These are phyloP conservation scores for Cyanistes caeruleus DNA, from an alignment of 2,113 vertebrate species.

Conservation along the genomic window DNA sequence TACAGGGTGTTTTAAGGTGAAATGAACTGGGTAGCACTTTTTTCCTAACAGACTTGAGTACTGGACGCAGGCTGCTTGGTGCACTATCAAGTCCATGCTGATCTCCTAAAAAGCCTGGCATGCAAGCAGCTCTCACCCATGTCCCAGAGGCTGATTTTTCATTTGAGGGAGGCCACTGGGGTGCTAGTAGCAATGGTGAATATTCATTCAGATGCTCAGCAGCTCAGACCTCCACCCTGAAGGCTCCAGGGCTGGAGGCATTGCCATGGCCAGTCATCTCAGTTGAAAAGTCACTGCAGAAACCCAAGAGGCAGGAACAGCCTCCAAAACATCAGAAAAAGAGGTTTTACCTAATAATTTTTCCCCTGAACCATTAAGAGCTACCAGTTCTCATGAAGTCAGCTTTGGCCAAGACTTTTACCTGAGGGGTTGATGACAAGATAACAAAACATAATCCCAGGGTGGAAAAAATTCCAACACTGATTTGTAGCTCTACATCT, in stretches of 20 bases:
- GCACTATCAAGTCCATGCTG: not conserved
- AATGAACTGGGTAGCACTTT: not conserved
- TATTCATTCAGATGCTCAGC: not conserved
- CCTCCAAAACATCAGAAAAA: not conserved
- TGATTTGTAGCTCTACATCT: not conserved
- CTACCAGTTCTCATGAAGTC: not conserved
- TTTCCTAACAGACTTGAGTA: not conserved
- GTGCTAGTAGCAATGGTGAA: not conserved
- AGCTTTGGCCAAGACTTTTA: not conserved
- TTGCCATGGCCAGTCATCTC: not conserved
- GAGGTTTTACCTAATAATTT: not conserved
- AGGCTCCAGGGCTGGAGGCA: not conserved
- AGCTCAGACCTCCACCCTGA: not conserved
- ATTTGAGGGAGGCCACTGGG: not conserved
- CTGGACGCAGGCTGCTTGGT: not conserved
- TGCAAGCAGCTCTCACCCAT: not conserved
- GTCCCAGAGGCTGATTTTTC: not conserved
- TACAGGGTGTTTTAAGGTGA: not conserved
- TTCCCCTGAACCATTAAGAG: not conserved
- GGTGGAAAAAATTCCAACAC: not conserved
- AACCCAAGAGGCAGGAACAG: not conserved
- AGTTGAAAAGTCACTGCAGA: not conserved
- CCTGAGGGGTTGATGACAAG: not conserved
- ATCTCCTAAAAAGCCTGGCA: not conserved
- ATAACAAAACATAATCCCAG: not conserved